Evolutionary conservation across 2,888 invertebrate species (phyloP).

Genomic region (Xylocampa areola): DNA sequence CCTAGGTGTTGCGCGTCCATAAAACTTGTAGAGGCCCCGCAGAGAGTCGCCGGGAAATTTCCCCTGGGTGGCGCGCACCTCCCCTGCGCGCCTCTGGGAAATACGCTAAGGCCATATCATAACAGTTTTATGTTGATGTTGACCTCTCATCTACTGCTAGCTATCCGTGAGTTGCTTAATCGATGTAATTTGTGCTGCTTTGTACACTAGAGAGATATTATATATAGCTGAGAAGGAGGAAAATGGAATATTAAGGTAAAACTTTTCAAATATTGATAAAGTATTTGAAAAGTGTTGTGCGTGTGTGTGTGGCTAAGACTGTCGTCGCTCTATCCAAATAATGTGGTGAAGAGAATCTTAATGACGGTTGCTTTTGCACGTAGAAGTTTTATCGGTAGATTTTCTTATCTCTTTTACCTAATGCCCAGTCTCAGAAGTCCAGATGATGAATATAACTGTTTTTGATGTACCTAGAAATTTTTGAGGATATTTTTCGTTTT

Average conservation of each 20-base stretch:
- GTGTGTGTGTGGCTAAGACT: too few species aligned
- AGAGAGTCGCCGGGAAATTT: slow-evolving; percentile 88
- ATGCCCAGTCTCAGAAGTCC: not conserved
- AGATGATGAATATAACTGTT: not conserved
- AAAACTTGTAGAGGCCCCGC: slow-evolving; percentile 88
- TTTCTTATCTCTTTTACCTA: too few species aligned
- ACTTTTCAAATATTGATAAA: too few species aligned
- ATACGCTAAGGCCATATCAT: slow-evolving; percentile 89
- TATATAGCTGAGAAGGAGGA: too few species aligned
- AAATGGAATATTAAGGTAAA: too few species aligned
- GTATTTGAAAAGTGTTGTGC: too few species aligned
- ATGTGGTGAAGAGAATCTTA: too few species aligned
- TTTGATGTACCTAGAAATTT: not conserved
- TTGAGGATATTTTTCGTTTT: too few species aligned
- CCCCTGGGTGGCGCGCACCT: slow-evolving; percentile 85
- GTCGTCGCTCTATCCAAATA: too few species aligned
- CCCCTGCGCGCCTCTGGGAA: slow-evolving; percentile 82
- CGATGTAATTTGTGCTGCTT: slow-evolving; percentile 64
- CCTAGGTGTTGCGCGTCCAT: slow-evolving; percentile 84
- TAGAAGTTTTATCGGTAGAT: too few species aligned
- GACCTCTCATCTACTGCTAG: slow-evolving; percentile 78
- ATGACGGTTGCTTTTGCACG: too few species aligned
- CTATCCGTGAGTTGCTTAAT: slow-evolving; percentile 70
- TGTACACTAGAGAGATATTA: not conserved
- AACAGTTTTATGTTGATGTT: slow-evolving; percentile 89